Conservation (phyloP, 1,140 invertebrate genomes). For the Drosophila eugracilis region DNA sequence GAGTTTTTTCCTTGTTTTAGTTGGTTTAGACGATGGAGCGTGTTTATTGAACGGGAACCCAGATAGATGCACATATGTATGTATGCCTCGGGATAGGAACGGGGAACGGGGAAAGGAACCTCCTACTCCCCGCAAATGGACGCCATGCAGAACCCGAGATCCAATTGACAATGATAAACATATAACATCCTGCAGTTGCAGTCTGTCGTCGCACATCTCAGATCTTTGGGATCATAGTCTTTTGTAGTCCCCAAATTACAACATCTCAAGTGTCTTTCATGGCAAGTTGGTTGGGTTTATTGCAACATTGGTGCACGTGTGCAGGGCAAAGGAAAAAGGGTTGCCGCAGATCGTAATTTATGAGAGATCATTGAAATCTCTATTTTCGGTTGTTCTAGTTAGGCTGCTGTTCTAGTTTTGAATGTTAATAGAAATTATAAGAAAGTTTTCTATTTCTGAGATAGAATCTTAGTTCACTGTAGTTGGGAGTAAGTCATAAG, state of each 20-base stretch:
- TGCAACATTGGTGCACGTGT: conserved; percentile 15
- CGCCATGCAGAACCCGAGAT: conserved; percentile 58
- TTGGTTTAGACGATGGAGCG: conserved; percentile 42
- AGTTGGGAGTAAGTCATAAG: too few species aligned
- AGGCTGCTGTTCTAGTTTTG: too few species aligned
- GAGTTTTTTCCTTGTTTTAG: conserved; percentile 53
- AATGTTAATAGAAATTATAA: neutral
- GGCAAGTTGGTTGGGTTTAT: conserved; percentile 8
- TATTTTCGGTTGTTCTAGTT: too few species aligned
- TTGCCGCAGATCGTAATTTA: conserved; percentile 1
- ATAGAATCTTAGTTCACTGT: too few species aligned
- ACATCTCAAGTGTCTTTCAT: conserved; percentile 64
- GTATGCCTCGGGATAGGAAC: conserved; percentile 4
- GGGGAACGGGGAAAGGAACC: too few species aligned
- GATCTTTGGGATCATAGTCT: conserved; percentile 16
- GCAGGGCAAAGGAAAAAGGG: neutral
- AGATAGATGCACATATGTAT: conserved; percentile 20
- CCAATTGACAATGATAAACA: conserved; percentile 77
- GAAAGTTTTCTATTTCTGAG: too few species aligned
- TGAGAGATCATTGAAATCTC: too few species aligned
- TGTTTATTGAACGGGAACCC: conserved; percentile 27
- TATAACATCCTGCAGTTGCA: conserved; percentile 71
- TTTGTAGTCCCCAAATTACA: neutral
- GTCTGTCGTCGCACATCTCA: conserved; percentile 43
- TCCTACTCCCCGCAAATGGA: conserved; percentile 59